These are phyloP conservation scores for Sebastes schlegelii DNA, from an alignment of 2,113 vertebrate genomes.

Conservation along the genomic window DNA sequence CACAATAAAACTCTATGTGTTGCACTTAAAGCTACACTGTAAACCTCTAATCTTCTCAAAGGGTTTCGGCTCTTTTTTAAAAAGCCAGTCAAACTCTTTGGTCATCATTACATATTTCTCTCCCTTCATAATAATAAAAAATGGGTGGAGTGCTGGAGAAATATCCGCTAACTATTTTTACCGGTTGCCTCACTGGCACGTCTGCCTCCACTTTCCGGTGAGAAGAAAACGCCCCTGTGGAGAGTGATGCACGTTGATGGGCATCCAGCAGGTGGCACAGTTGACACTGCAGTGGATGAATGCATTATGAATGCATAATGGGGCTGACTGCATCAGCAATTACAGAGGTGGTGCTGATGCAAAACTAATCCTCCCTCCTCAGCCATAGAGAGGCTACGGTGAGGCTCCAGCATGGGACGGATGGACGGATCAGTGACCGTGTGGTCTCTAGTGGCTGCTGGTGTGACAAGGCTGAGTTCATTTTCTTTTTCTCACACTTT, in stretches of 20 bases:
- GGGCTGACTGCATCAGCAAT: constrained; percentile 65
- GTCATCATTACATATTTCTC: constrained; percentile 30
- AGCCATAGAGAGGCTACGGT: constrained; percentile 1
- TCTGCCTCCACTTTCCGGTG: constrained; percentile 33
- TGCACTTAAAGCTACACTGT: constrained; percentile 11
- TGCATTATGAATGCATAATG: constrained; percentile 66
- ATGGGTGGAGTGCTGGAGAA: constrained; percentile 49
- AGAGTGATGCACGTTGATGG: constrained; percentile 20
- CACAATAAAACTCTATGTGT: constrained; percentile 33
- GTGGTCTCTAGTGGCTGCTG: constrained; percentile 19
- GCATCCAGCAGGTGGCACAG: constrained; percentile 74
- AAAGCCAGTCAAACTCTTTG: neutral
- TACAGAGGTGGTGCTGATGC: constrained; percentile 64
- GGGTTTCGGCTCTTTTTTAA: neutral
- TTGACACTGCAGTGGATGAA: constrained; percentile 57
- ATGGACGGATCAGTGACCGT: constrained; percentile 25
- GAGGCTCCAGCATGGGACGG: constrained; percentile 8
- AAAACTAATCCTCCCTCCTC: constrained; percentile 26
- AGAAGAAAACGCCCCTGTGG: constrained; percentile 47
- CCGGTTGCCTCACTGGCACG: constrained; percentile 27
- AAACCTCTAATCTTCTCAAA: neutral
- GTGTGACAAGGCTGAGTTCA: constrained; percentile 7
- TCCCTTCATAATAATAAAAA: constrained; percentile 56
- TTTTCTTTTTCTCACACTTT: constrained; percentile 4
- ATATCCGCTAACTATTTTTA: constrained; percentile 46